phyloP scores from a whole-genome alignment of 2,888 invertebrate species.

The Perizoma affinitatum region DNA sequence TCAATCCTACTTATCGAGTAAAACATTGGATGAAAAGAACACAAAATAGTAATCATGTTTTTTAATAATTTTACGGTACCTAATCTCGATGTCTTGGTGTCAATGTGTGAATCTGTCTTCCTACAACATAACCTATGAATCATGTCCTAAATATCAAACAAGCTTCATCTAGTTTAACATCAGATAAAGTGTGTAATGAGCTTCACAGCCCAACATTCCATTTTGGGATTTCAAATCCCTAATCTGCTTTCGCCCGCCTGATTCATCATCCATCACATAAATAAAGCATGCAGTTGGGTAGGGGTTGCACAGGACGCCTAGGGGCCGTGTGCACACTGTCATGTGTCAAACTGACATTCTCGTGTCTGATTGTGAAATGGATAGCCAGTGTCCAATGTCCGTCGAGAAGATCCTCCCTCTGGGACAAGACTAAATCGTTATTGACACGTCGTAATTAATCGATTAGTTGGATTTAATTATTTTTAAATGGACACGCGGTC shows the following conservation, averaged over 20 bases:
- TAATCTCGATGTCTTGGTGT: too few species aligned
- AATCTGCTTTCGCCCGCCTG: conserved; percentile 17
- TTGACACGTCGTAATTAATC: conserved; percentile 52
- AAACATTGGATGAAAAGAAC: too few species aligned
- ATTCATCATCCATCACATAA: conserved; percentile 26
- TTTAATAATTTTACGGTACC: too few species aligned
- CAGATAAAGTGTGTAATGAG: conserved; percentile 30
- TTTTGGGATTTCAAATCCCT: conserved; percentile 30
- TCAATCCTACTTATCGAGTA: too few species aligned
- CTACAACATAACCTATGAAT: not conserved
- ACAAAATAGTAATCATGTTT: too few species aligned
- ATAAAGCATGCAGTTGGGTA: conserved; percentile 22
- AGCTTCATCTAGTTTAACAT: conserved; percentile 18
- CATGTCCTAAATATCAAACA: not conserved
- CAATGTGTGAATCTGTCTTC: too few species aligned
- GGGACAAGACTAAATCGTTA: conserved; percentile 57
- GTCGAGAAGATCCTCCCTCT: conserved; percentile 50
- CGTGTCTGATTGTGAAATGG: conserved; percentile 61
- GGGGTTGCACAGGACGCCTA: conserved; percentile 37
- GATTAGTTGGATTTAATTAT: conserved; percentile 34
- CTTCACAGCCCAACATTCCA: conserved; percentile 23
- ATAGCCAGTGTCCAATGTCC: conserved; percentile 60
- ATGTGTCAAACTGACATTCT: conserved; percentile 59
- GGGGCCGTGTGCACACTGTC: conserved; percentile 49
- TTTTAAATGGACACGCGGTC: conserved; percentile 1